Conservation (phyloP, 2,888 invertebrate genomes). For the Megaustenia siamemsis region DNA sequence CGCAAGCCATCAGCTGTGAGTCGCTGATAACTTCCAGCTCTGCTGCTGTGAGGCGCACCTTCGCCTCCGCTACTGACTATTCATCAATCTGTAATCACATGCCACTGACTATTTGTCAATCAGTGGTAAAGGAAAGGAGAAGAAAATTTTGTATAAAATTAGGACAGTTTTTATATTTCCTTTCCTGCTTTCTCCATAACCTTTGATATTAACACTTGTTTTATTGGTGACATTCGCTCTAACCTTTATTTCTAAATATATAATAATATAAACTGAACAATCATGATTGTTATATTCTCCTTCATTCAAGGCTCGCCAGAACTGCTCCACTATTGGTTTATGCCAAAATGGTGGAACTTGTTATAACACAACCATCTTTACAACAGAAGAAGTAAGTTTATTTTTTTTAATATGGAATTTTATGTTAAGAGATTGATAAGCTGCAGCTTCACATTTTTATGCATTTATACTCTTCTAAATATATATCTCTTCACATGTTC, state of each 20-base stretch:
- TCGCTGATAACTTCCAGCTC: too few species aligned
- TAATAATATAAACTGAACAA: too few species aligned
- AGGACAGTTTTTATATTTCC: not conserved
- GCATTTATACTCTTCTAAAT: too few species aligned
- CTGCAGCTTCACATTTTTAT: too few species aligned
- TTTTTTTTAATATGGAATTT: not conserved
- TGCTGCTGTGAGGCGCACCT: too few species aligned
- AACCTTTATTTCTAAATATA: not conserved
- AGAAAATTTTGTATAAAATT: not conserved
- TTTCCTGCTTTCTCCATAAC: not conserved
- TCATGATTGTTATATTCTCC: not conserved
- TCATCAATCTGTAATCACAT: too few species aligned
- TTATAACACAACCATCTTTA: not conserved
- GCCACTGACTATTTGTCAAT: not conserved
- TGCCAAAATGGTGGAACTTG: conserved; percentile 29
- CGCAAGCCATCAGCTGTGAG: too few species aligned
- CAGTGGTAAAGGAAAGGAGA: not conserved
- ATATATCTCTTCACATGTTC: too few species aligned
- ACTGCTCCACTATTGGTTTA: not conserved
- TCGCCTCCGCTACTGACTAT: too few species aligned
- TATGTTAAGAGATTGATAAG: not conserved
- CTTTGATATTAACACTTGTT: not conserved
- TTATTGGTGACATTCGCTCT: too few species aligned
- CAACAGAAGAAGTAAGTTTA: conserved; percentile 14
- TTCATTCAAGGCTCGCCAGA: not conserved